phyloP scores from a whole-genome alignment of 2,888 invertebrate genomes.

The Galeruca laticollis region DNA sequence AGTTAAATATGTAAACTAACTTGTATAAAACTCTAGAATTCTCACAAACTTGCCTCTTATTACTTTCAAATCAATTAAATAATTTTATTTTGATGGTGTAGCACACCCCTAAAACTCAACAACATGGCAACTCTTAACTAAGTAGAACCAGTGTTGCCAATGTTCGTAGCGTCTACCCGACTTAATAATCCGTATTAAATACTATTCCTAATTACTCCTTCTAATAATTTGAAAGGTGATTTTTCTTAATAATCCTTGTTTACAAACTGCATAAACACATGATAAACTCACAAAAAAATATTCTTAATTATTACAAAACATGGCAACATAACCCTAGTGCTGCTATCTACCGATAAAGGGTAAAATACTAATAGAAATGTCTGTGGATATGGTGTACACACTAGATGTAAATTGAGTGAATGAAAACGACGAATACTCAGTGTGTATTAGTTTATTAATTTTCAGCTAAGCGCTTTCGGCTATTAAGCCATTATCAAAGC shows the following conservation, averaged over 20 bases:
- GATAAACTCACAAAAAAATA: not conserved
- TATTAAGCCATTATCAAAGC: no score
- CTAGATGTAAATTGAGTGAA: no score
- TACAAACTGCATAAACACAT: not conserved
- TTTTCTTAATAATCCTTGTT: not conserved
- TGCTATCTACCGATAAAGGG: slow-evolving; percentile 7
- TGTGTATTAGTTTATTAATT: no score
- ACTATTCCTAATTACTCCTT: slow-evolving; percentile 9
- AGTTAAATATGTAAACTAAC: slow-evolving; percentile 17
- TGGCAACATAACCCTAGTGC: slow-evolving; percentile 1
- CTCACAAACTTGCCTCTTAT: slow-evolving; percentile 26
- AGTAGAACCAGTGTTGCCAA: slow-evolving; percentile 34
- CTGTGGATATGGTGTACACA: no score
- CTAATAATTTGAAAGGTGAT: not conserved
- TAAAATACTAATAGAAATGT: not conserved
- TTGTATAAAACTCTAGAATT: slow-evolving; percentile 13
- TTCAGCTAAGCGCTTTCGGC: no score
- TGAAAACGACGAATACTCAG: no score
- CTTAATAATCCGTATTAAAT: slow-evolving; percentile 23
- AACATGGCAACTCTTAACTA: slow-evolving; percentile 64
- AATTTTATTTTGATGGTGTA: slow-evolving; percentile 44
- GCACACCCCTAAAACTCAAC: slow-evolving; percentile 59
- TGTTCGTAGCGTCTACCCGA: slow-evolving; percentile 25
- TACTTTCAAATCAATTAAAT: slow-evolving; percentile 30
- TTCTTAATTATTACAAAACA: slow-evolving; percentile 6